Base-by-base conservation (phyloP, 2,888 invertebrate species). In the Agrenia bidenticulata region DNA sequence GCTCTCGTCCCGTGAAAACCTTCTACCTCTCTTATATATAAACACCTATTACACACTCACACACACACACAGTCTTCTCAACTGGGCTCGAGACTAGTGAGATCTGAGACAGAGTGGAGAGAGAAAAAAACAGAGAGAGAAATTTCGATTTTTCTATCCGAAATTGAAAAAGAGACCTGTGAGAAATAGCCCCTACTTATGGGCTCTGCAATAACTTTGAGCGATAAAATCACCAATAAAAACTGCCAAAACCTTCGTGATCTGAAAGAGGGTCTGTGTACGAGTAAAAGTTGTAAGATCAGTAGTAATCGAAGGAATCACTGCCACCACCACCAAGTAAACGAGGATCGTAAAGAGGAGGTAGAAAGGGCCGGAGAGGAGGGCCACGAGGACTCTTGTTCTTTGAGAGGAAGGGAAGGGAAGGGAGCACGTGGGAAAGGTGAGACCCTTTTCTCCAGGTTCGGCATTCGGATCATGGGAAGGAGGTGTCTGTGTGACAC, bases 401-500 rank as follows among this genome's bases (percentile, higher is more conserved):
- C 32, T n/a, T n/a, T 15, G 45, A 17, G 9, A n/a, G 15, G 5
- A 15, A 17, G 5, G 19, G 45, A 45, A 15, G 45, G n/a, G n/a
- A n/a, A 9, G 45, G 45, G 32, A 39, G 32, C 56, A 57, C 56
- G 56, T 57, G 58, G 49, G 42, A 42, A 21, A 32, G 37, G 9
- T 23, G 11, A 4, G 11, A 21, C 19, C 17, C 37, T 57, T 9
- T 41, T 57, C 11, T 32, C 19, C 56, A 41, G 32, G 9, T 17
- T 57, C 32, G 37, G 41, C 21, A 17, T 41, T 7, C n/a, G 37
- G 27, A 32, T 50, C 27, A 67, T 67, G 67, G 64, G 55, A 24
- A 60, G 69, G 7, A 61, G 57, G 19, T 74, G 74, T 55, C 56
- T 74, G 7, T 74, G 74, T 60, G 69, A 71, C 49, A 68, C 68